Evolutionary conservation across 1,140 invertebrate species (phyloP), one percentile per base, ranked within the genome.

Genomic region (Hirudo medicinalis): DNA sequence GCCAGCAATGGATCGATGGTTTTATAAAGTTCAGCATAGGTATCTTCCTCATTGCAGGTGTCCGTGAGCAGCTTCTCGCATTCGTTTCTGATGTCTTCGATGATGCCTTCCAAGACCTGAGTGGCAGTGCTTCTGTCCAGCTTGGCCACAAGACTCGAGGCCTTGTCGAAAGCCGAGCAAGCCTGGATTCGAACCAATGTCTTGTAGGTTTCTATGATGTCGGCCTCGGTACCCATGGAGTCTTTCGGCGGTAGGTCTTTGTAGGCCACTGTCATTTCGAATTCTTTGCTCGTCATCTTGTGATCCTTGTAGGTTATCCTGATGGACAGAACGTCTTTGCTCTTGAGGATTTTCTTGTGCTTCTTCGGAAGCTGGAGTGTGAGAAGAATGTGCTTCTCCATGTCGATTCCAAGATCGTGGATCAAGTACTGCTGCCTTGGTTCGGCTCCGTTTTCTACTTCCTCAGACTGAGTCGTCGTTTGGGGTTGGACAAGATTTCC

Each of bases 311-410:
- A 68, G 19, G n/a, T 54, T 1, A 74, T 69, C 22, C 49, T 40
- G 40, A 74, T 49, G 29, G 54, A 55, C 4, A 74, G 40, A 25
- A 74, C 66, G 25, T 71, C 57, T 54, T 74, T 74, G 13, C 67
- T 66, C 54, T 74, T 74, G 0, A 74, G 73, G 32, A 68, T 22
- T 29, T 71, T 71, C 49, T 74, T 74, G 70, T 69, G 70, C 70
- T 74, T 74, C 32, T 67, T 22, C 11, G 73, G 73, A 19, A 74
- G 60, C 25, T 17, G 29, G 22, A 74, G 57, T n/a, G 36, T 25
- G 63, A 67, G 69, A 36, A 27, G n/a, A n/a, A 73, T 70, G 70
- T 71, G 69, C 43, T 67, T 36, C 20, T 49, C 32, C 60, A 71
- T 43, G 49, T 72, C 70, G 49, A n/a, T 36, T 20, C 57, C 70